Conservation (phyloP, 2,797 vertebrate species). For the Malacoraja senta region DNA sequence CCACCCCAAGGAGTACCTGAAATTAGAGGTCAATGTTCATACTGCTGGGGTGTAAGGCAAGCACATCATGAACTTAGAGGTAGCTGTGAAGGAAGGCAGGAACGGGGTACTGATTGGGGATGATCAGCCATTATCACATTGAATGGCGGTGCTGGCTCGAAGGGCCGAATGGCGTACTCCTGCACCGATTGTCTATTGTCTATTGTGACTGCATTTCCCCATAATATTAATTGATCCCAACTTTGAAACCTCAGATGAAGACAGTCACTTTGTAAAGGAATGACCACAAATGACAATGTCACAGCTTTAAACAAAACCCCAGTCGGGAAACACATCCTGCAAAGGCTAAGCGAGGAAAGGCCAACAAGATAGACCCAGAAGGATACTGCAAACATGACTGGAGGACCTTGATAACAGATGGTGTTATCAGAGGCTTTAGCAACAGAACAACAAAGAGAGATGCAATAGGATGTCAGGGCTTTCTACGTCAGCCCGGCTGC, state of each 20-base stretch:
- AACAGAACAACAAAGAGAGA: neutral
- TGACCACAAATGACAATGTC: neutral
- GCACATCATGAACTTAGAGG: too few relatives aligned
- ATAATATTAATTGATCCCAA: neutral
- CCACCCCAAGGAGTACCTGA: too few relatives aligned
- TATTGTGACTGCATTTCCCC: neutral
- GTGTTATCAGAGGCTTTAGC: neutral
- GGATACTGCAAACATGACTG: neutral
- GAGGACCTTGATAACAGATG: neutral
- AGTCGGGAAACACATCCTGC: neutral
- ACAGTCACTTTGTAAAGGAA: neutral
- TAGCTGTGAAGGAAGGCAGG: too few relatives aligned
- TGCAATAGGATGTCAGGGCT: neutral
- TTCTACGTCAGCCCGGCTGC: neutral
- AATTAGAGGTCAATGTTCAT: too few relatives aligned
- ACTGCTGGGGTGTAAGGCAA: too few relatives aligned
- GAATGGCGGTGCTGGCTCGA: too few relatives aligned
- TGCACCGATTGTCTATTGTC: too few relatives aligned
- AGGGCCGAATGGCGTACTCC: too few relatives aligned
- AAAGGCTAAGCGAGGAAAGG: neutral
- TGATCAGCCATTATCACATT: too few relatives aligned
- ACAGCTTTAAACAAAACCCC: neutral
- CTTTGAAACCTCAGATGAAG: neutral
- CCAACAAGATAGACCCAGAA: neutral
- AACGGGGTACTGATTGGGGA: too few relatives aligned